A percentile compares a stretch with the other conserved stretches of the same genome.
Evolutionary conservation across 2,888 invertebrate species (phyloP).

Genomic region (Thymelicus lineola): DNA sequence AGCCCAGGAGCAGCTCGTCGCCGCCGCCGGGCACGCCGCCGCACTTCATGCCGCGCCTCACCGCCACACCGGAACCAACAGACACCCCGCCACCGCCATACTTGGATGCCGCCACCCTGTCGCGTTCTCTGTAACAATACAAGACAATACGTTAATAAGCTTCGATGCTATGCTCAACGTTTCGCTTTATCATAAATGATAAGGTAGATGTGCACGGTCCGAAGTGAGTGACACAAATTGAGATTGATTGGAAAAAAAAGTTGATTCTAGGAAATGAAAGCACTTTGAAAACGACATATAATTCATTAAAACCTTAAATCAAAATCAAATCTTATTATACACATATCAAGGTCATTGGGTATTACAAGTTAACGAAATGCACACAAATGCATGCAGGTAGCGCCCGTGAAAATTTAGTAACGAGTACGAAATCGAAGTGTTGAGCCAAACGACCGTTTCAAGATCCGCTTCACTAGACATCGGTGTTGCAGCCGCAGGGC

Average conservation of each 20-base stretch:
- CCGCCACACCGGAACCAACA: conserved; percentile 70
- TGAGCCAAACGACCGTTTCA: conserved; percentile 53
- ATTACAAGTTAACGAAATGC: conserved; percentile 1
- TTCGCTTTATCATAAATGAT: too few relatives aligned
- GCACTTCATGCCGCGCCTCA: conserved; percentile 87
- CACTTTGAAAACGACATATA: too few relatives aligned
- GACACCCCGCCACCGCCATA: conserved; percentile 80
- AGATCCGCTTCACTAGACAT: conserved; percentile 67
- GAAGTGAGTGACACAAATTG: too few relatives aligned
- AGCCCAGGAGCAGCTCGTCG: conserved; percentile 89
- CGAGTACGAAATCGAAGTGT: conserved; percentile 57
- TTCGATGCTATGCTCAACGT: too few relatives aligned
- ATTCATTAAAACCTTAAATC: neutral
- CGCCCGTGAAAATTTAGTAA: conserved; percentile 32
- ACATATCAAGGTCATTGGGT: neutral
- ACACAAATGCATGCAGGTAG: neutral
- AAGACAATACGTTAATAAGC: conserved; percentile 31
- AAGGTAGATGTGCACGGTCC: too few relatives aligned
- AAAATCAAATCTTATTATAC: neutral
- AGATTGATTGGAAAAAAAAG: too few relatives aligned
- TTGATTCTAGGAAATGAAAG: too few relatives aligned
- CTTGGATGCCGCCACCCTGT: conserved; percentile 84
- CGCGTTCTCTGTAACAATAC: conserved; percentile 71
- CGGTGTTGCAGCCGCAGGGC: conserved; percentile 55
- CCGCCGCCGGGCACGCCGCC: conserved; percentile 71